A percentile compares a stretch with the other conserved stretches of the same genome.
These are phyloP conservation scores for Labeo catla DNA, from an alignment of 2,113 vertebrate species.

Conservation along the genomic window DNA sequence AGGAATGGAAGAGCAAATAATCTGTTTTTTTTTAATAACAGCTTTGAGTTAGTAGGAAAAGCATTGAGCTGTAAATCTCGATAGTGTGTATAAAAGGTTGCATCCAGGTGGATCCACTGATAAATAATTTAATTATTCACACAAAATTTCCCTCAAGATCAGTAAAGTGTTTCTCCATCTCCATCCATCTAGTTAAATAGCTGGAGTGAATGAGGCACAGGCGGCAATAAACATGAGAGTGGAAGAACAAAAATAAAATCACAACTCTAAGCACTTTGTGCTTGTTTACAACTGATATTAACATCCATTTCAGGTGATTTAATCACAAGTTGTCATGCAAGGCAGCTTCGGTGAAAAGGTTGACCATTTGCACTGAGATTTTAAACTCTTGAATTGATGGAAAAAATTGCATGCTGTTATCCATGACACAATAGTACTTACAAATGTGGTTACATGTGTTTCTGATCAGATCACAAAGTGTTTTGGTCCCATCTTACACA, in stretches of 20 bases:
- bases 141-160: background rate
- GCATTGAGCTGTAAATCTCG: background rate
- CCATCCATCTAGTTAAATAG: background rate
- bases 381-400: background rate
- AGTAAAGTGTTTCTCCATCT: background rate
- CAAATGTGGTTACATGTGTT: background rate
- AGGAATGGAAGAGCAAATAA: background rate
- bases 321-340: background rate
- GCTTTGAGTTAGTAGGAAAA: background rate
- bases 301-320: background rate
- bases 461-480: background rate
- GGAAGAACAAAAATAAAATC: background rate
- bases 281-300: slow-evolving; percentile 1
- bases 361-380: background rate
- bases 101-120: slow-evolving; percentile 30
- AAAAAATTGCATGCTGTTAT: background rate
- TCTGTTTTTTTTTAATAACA: background rate
- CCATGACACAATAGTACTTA: background rate
- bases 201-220: background rate
- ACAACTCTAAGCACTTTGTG: background rate
- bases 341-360: background rate
- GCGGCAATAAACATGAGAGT: background rate
- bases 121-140: slow-evolving; percentile 7
- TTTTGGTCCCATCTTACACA: background rate
- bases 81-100: background rate